Evolutionary conservation across 2,888 invertebrate genomes (phyloP), one percentile per base, ranked within the genome.

Genomic region (Drosophila demipolita): DNA sequence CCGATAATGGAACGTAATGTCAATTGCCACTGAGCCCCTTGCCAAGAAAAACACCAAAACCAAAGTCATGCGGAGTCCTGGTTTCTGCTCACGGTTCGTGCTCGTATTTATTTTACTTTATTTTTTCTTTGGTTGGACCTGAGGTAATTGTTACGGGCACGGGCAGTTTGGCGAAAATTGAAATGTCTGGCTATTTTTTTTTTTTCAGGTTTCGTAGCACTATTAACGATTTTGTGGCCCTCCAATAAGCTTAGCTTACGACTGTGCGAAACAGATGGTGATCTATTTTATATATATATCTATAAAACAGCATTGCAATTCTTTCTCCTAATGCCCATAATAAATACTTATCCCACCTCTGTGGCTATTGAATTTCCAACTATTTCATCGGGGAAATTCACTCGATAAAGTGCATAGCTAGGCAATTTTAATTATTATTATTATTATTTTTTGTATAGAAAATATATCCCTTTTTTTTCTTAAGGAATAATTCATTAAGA

Each of bases 1-100:
- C 73, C 66, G 55, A 60, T 73, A 75, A 73, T 75, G 75, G 73
- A 67, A 67, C 67, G 49, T 66, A 70, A 75, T 77, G 45, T 60
- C 60, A 60, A 76, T 80, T 73, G 65, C 67, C 59, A 60, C 60
- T 26, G 60, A 49, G 40, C 26, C 57, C 48, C 40, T 20, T 63
- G 57, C 61, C 60, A 70, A 54, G 53, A 59, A 72, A 72, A 80
- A 66, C 60, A 60, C 35, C 38, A 58, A 76, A 61, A 49, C 66
- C 75, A 70, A 50, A 66, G 65, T 60, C 75, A 63, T 53, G 49
- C 66, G 32, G 26, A 61, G 42, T 20, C 32, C 38, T 61, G 58
- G 42, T 49, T 69, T 63, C 57, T 35, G 15, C 29, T 20, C 29
- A 29, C 20, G 26, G 2, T 15, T 55, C 40, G 26, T 20, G 15